Evolutionary conservation across 1,140 invertebrate species (phyloP).

Genomic region (Aphaenogaster floridana): DNA sequence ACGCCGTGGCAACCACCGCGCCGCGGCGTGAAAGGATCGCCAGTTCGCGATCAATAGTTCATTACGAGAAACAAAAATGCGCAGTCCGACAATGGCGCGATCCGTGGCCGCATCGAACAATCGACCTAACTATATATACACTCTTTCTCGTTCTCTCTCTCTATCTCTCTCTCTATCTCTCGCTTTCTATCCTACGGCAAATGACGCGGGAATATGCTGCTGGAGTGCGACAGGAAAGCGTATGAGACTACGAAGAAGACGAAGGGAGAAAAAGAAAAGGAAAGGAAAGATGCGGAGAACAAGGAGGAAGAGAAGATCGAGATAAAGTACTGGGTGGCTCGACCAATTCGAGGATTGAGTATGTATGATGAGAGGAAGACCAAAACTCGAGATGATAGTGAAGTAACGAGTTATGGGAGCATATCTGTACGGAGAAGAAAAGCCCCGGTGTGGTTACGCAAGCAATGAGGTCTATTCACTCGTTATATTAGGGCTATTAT

Average conservation of each 20-base stretch:
- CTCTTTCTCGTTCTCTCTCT: not conserved
- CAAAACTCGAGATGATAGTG: conserved; percentile 53
- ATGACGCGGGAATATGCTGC: conserved; percentile 27
- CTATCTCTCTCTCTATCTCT: not conserved
- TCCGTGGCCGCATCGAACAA: conserved; percentile 66
- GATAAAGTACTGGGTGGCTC: conserved; percentile 56
- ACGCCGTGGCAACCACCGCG: not conserved
- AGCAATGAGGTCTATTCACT: conserved; percentile 81
- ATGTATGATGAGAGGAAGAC: conserved; percentile 29
- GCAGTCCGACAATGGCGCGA: conserved; percentile 73
- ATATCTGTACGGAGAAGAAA: conserved; percentile 57
- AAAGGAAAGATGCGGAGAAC: not conserved
- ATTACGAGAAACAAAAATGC: conserved; percentile 82
- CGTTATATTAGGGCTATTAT: conserved; percentile 80
- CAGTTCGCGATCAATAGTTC: conserved; percentile 81
- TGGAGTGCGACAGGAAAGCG: conserved; percentile 46
- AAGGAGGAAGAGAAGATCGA: conserved; percentile 41
- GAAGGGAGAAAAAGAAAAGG: not conserved
- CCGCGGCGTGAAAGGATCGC: conserved; percentile 76
- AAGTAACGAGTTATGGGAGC: conserved; percentile 58
- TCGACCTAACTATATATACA: conserved; percentile 74
- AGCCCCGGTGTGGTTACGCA: conserved; percentile 75
- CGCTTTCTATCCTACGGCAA: conserved; percentile 26
- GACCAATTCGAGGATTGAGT: conserved; percentile 63
- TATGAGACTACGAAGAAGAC: not conserved